Evolutionary conservation across 2,113 vertebrate genomes (phyloP).

Genomic region (Sorex fumeus): DNA sequence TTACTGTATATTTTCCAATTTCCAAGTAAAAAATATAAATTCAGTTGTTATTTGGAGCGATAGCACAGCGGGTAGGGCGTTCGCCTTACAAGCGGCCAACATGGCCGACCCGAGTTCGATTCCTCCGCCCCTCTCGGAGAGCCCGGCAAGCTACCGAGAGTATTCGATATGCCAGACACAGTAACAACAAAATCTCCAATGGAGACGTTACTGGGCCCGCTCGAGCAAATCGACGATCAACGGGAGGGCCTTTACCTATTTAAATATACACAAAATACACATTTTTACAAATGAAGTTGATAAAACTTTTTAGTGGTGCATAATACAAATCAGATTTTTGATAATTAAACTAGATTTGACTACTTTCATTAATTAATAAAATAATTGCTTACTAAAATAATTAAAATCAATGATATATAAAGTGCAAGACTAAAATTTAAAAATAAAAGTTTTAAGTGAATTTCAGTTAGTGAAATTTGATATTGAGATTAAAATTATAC

Average conservation of each 20-base stretch:
- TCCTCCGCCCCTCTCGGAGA: too few relatives aligned
- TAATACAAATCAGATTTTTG: constrained; percentile 14
- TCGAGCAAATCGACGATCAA: too few relatives aligned
- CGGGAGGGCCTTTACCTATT: too few relatives aligned
- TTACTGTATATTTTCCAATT: not conserved
- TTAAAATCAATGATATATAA: not conserved
- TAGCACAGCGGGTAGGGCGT: too few relatives aligned
- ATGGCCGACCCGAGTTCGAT: too few relatives aligned
- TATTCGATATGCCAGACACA: too few relatives aligned
- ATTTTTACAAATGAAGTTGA: not conserved
- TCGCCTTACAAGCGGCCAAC: too few relatives aligned
- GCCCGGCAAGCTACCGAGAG: too few relatives aligned
- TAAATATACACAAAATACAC: constrained; percentile 17
- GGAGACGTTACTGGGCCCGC: too few relatives aligned
- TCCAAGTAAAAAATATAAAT: not conserved
- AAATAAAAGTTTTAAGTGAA: not conserved
- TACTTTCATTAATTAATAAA: not conserved
- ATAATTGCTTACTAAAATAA: not conserved
- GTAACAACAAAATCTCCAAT: too few relatives aligned
- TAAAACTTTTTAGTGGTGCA: constrained; percentile 1
- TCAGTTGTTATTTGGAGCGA: not conserved
- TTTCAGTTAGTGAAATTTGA: constrained; percentile 2
- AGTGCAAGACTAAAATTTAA: not conserved
- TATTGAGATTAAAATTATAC: not conserved
- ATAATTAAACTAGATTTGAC: not conserved